Percentiles rank a stretch among this genome's conserved stretches.
Conservation (phyloP, 2,113 vertebrate genomes). For the Nannospalax galili region DNA sequence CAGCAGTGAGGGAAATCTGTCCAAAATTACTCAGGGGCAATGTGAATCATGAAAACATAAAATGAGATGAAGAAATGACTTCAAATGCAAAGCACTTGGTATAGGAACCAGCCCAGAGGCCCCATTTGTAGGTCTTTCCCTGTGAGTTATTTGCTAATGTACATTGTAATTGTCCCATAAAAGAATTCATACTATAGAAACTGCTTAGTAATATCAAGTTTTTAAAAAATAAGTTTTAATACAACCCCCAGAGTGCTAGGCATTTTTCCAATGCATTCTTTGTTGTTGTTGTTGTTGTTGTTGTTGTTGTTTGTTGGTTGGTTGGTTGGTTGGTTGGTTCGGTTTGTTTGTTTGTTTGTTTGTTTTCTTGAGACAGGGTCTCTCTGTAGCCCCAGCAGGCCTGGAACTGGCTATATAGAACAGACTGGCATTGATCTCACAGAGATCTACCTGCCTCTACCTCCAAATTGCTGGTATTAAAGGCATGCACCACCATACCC, state of each 20-base stretch:
- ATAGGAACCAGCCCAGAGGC: not conserved
- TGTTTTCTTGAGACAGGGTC: no score
- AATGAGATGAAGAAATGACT: not conserved
- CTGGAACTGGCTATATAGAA: no score
- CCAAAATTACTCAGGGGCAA: not conserved
- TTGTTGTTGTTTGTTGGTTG: not conserved
- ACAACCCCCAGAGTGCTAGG: not conserved
- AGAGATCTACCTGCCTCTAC: no score
- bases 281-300: not conserved
- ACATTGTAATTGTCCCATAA: not conserved
- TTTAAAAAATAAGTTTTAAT: not conserved
- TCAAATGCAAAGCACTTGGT: not conserved
- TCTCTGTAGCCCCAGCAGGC: no score
- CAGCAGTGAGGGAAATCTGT: not conserved
- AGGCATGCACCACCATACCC: no score
- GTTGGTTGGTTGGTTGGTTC: no score
- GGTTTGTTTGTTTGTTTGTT: no score
- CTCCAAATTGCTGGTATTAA: no score
- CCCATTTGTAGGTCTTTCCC: not conserved
- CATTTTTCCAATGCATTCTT: not conserved
- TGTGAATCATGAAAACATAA: slow-evolving; percentile 22
- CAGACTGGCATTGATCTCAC: no score
- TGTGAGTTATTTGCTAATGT: not conserved
- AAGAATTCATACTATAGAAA: not conserved
- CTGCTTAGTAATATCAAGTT: not conserved